These are phyloP conservation scores for Eretmochelys imbricata DNA, from an alignment of 2,113 vertebrate species.

Conservation along the genomic window DNA sequence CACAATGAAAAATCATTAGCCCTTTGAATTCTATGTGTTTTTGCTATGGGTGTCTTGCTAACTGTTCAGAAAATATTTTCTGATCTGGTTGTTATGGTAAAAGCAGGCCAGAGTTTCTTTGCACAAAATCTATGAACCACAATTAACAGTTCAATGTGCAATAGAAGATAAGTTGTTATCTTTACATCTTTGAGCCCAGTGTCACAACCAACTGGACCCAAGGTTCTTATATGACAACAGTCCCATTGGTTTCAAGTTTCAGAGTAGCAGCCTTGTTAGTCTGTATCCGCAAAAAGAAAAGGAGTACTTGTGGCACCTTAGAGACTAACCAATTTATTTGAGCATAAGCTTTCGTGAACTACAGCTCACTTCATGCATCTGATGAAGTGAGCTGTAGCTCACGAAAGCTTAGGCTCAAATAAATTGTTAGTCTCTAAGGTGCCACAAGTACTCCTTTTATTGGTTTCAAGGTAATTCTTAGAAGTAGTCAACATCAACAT, in stretches of 20 bases:
- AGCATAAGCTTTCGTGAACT: too few relatives aligned
- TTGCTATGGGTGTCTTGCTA: not conserved
- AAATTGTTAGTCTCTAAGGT: too few relatives aligned
- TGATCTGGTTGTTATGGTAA: not conserved
- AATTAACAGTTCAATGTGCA: fast-evolving
- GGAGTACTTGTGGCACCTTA: too few relatives aligned
- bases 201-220: not conserved
- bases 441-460: not conserved
- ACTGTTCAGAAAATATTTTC: not conserved
- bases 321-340: too few relatives aligned
- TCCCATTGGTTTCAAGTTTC: not conserved
- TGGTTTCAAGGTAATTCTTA: not conserved
- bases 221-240: not conserved
- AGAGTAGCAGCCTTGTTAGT: too few relatives aligned
- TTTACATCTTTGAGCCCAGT: not conserved
- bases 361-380: too few relatives aligned
- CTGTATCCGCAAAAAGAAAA: too few relatives aligned
- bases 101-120: not conserved
- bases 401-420: too few relatives aligned
- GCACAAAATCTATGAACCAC: not conserved
- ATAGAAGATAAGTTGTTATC: not conserved
- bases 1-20: not conserved
- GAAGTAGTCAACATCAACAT: not conserved
- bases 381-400: too few relatives aligned
- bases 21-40: not conserved